These are phyloP conservation scores for Protonemura montana DNA, from an alignment of 2,888 invertebrate genomes.

Conservation along the genomic window DNA sequence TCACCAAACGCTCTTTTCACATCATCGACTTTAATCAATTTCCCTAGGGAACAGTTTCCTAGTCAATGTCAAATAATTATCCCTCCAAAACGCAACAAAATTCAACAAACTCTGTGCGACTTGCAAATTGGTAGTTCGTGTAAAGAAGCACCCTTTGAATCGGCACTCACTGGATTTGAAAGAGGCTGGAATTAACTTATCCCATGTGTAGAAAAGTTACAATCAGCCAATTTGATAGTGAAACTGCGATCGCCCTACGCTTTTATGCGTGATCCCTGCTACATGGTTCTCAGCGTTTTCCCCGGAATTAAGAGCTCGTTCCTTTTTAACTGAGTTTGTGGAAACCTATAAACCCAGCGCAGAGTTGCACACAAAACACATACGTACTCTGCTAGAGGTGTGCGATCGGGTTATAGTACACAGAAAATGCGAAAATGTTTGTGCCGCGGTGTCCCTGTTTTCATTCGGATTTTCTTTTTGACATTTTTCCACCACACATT, in stretches of 20 bases:
- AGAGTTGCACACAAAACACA: no score
- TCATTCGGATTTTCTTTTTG: not conserved
- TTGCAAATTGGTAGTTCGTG: not conserved
- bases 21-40: not conserved
- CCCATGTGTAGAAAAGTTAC: not conserved
- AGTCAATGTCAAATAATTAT: not conserved
- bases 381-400: not conserved
- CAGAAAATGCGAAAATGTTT: not conserved
- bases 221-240: not conserved
- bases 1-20: not conserved
- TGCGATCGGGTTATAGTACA: not conserved
- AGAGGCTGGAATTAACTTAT: not conserved
- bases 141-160: not conserved
- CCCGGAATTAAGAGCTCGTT: no score
- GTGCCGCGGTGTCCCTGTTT: not conserved
- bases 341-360: no score
- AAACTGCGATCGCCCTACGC: not conserved
- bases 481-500: not conserved
- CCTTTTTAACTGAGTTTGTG: no score
- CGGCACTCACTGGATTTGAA: not conserved
- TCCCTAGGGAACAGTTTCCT: not conserved
- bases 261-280: not conserved
- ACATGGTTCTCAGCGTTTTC: not conserved
- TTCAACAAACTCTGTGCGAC: not conserved
- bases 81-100: not conserved